Evolutionary conservation across 2,113 vertebrate species (phyloP).

Genomic region (Misgurnus anguillicaudatus): DNA sequence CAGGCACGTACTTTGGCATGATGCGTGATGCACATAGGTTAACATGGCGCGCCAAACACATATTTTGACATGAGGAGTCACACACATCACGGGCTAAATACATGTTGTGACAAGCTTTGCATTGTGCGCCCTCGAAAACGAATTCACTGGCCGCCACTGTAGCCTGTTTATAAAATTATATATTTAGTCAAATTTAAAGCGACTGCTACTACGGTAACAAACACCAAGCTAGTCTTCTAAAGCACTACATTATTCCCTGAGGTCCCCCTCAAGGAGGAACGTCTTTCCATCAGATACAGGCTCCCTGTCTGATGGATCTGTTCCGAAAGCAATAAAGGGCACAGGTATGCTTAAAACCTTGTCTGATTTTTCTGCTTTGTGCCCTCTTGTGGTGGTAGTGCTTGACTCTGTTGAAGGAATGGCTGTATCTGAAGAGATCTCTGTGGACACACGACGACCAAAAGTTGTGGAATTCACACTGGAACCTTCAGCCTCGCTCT

Average conservation of each 20-base stretch:
- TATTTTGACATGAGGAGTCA: too few relatives aligned
- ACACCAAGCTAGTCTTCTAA: background rate
- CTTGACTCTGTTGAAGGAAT: slow-evolving; percentile 36
- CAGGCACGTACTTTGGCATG: too few relatives aligned
- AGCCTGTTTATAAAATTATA: background rate
- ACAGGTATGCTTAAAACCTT: slow-evolving; percentile 21
- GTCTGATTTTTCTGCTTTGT: slow-evolving; percentile 30
- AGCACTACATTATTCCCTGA: background rate
- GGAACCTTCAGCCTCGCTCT: slow-evolving; percentile 69
- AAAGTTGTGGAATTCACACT: slow-evolving; percentile 59
- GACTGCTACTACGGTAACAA: background rate
- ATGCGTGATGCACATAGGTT: too few relatives aligned
- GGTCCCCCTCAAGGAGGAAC: slow-evolving; percentile 35
- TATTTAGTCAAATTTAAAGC: background rate
- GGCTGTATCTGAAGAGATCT: slow-evolving; percentile 55
- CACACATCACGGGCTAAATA: too few relatives aligned
- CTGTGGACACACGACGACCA: slow-evolving; percentile 56
- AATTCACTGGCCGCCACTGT: too few relatives aligned
- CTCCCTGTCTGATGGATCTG: slow-evolving; percentile 38
- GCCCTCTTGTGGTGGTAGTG: slow-evolving; percentile 9
- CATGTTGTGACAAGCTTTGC: too few relatives aligned
- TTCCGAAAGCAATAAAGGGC: slow-evolving; percentile 15
- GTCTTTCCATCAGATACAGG: slow-evolving; percentile 45
- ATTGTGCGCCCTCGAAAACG: too few relatives aligned
- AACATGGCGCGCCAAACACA: too few relatives aligned